Evolutionary conservation across 1,140 invertebrate species (phyloP).

Genomic region (Drosophila arizonae): DNA sequence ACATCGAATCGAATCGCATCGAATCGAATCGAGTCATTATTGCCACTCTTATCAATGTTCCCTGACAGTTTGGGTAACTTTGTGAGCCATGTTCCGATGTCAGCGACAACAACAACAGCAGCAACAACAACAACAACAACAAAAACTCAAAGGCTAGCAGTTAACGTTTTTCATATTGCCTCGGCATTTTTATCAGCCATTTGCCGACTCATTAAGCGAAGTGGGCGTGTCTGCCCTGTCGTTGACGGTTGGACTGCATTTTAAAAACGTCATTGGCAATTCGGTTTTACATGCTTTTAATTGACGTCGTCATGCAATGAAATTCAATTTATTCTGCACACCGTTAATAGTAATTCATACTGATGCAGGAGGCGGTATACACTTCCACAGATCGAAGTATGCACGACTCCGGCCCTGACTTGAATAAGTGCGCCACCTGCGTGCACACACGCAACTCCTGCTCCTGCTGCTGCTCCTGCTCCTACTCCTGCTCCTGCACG

Average conservation of each 20-base stretch:
- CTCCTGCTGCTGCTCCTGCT: too few relatives aligned
- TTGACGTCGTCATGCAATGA: conserved; percentile 81
- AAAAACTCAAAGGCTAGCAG: conserved; percentile 10
- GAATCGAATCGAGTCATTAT: conserved; percentile 55
- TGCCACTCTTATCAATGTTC: conserved; percentile 77
- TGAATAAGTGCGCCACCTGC: conserved; percentile 53
- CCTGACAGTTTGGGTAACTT: conserved; percentile 72
- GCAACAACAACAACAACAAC: conserved; percentile 26
- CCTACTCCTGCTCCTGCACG: conserved; percentile 14
- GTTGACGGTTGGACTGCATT: conserved; percentile 66
- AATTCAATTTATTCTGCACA: conserved; percentile 79
- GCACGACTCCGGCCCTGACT: conserved; percentile 29
- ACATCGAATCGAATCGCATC: conserved; percentile 49
- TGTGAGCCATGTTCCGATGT: conserved; percentile 64
- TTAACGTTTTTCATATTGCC: conserved; percentile 60
- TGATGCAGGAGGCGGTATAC: conserved; percentile 30
- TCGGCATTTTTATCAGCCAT: conserved; percentile 80
- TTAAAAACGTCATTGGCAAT: conserved; percentile 78
- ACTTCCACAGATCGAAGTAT: conserved; percentile 9
- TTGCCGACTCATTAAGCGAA: conserved; percentile 78
- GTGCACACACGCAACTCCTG: not conserved
- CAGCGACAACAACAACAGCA: conserved; percentile 47
- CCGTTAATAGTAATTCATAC: conserved; percentile 77
- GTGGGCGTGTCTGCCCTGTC: conserved; percentile 2
- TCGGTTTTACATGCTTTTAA: conserved; percentile 82